These are phyloP conservation scores for Abrostola triplasia DNA, from an alignment of 2,888 invertebrate genomes.

Conservation along the genomic window DNA sequence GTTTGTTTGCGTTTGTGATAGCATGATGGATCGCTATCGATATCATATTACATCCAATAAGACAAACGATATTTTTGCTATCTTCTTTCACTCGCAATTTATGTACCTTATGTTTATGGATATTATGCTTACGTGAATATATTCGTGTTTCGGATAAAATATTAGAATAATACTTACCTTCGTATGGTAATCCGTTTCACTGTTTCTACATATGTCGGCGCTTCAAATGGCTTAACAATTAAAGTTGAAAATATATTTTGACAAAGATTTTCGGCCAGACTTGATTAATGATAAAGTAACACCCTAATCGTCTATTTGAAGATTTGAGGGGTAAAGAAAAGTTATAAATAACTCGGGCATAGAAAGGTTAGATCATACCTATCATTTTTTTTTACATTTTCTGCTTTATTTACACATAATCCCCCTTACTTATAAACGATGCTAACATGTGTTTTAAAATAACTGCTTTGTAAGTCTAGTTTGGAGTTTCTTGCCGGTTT, in stretches of 20 bases:
- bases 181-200: conserved; percentile 13
- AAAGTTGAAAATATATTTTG: too few species aligned
- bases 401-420: too few species aligned
- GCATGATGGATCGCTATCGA: conserved; percentile 32
- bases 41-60: conserved; percentile 36
- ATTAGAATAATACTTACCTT: conserved; percentile 17
- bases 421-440: too few species aligned
- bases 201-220: background rate
- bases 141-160: conserved; percentile 16
- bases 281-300: too few species aligned
- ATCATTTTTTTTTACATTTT: too few species aligned
- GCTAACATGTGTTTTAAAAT: too few species aligned
- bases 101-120: conserved; percentile 12
- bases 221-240: too few species aligned
- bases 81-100: conserved; percentile 17
- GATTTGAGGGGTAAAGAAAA: background rate
- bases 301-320: too few species aligned
- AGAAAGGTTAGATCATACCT: background rate
- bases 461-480: too few species aligned
- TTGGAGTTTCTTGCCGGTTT: too few species aligned
- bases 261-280: too few species aligned
- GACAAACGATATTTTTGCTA: conserved; percentile 35
- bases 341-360: background rate
- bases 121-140: conserved; percentile 20
- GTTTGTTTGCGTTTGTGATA: conserved; percentile 32